These are phyloP conservation scores for Vidua macroura DNA, from an alignment of 2,113 vertebrate species.

Conservation along the genomic window DNA sequence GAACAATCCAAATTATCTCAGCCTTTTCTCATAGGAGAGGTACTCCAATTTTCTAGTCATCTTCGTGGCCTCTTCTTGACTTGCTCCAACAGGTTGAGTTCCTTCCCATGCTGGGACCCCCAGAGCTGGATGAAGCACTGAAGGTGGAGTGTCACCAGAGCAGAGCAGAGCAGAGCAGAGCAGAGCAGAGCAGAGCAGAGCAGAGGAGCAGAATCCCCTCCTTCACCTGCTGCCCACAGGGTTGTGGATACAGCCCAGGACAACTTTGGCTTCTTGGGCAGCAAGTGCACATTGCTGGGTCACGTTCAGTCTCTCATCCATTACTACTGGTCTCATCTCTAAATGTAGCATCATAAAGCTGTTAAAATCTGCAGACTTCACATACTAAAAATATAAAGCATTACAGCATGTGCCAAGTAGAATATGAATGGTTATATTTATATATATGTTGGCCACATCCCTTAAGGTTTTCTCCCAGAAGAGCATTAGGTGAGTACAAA, in stretches of 20 bases:
- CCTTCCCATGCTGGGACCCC: background rate
- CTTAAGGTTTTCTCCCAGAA: background rate
- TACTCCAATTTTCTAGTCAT: background rate
- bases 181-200: background rate
- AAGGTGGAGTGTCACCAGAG: background rate
- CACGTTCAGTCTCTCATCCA: background rate
- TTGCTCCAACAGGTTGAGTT: background rate
- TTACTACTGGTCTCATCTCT: background rate
- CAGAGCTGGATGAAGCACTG: background rate
- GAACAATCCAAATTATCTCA: background rate
- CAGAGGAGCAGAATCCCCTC: background rate
- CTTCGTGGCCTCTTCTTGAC: fast-evolving
- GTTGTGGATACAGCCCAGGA: background rate
- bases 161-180: background rate
- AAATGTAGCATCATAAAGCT: background rate
- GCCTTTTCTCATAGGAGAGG: background rate
- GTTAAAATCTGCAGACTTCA: background rate
- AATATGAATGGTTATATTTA: background rate
- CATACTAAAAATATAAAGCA: background rate
- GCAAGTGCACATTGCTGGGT: background rate
- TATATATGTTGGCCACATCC: background rate
- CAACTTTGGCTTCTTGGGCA: background rate
- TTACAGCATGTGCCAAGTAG: background rate
- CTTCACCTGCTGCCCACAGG: fast-evolving
- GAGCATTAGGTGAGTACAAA: background rate